phyloP scores from a whole-genome alignment of 2,797 vertebrate genomes.

The Phaenicophaeus curvirostris region DNA sequence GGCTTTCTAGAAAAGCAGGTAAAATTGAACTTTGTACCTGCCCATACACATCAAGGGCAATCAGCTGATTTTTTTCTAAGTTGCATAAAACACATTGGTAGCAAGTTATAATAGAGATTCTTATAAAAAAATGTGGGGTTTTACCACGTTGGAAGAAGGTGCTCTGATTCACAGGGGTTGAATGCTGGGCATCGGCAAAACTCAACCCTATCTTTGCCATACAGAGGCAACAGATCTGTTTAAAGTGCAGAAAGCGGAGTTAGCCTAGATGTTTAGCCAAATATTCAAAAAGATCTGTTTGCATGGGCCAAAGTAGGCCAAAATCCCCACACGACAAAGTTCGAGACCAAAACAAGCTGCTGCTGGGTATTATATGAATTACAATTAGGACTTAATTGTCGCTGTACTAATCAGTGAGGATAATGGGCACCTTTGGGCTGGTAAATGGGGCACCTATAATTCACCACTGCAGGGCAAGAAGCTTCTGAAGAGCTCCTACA shows the following conservation, averaged over 20 bases:
- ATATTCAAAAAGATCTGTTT: neutral
- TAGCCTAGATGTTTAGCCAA: neutral
- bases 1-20: neutral
- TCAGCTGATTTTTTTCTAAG: neutral
- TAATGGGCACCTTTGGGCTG: neutral
- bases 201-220: too few relatives aligned
- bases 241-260: neutral
- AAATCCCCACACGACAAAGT: neutral
- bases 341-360: neutral
- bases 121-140: neutral
- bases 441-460: neutral
- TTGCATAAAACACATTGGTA: fast-evolving
- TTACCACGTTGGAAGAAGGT: neutral
- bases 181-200: neutral
- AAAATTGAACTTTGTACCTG: neutral
- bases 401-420: neutral
- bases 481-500: neutral
- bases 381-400: neutral
- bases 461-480: neutral
- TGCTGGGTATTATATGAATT: fast-evolving
- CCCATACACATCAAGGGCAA: fast-evolving
- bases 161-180: neutral
- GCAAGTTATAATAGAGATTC: neutral
- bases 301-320: neutral
- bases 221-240: neutral